phyloP scores from a whole-genome alignment of 2,888 invertebrate genomes.

The Campaea margaritaria region DNA sequence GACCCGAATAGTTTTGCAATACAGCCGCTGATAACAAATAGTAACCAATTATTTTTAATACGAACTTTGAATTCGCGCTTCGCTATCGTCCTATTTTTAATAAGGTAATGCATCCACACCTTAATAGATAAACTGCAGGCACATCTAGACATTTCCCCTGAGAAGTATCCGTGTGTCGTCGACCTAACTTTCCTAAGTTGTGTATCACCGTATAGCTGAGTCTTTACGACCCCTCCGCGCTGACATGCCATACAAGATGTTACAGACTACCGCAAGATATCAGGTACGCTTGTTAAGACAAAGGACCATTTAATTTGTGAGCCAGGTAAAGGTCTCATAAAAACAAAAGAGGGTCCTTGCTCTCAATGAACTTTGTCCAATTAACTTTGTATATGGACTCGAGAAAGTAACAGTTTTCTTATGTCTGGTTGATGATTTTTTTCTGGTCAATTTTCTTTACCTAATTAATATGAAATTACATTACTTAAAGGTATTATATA shows the following conservation, averaged over 20 bases:
- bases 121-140: background rate
- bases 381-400: conserved; percentile 22
- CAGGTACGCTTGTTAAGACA: conserved; percentile 12
- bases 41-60: too few species aligned
- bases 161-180: conserved; percentile 7
- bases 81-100: background rate
- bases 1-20: too few species aligned
- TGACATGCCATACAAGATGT: conserved; percentile 12
- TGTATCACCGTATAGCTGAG: conserved; percentile 4
- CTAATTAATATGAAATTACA: too few species aligned
- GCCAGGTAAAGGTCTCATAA: conserved; percentile 17
- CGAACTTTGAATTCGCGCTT: background rate
- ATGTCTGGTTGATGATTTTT: background rate
- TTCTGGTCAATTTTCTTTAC: too few species aligned
- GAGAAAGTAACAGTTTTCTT: conserved; percentile 1
- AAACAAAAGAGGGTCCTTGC: conserved; percentile 17
- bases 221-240: conserved; percentile 7
- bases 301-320: conserved; percentile 18
- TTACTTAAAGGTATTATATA: too few species aligned
- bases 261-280: conserved; percentile 9
- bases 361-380: conserved; percentile 10
- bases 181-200: conserved; percentile 9
- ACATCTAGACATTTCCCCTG: conserved; percentile 12
- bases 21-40: too few species aligned
- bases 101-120: background rate